Base-by-base conservation (phyloP, 2,888 invertebrate species). In the Hyalella azteca region DNA sequence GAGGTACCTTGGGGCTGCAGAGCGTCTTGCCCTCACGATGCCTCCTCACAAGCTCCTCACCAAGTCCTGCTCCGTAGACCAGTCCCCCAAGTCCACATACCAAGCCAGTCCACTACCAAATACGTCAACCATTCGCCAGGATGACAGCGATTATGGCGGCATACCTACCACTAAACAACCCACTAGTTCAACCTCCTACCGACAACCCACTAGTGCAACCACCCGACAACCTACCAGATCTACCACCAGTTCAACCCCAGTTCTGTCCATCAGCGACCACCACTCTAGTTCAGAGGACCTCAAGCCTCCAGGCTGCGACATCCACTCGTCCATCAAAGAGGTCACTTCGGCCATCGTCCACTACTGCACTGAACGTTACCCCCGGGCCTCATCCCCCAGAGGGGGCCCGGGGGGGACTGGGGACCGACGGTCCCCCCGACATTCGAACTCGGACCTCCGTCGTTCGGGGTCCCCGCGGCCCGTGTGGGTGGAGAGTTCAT, bases 401-500 rank as follows among this genome's bases (percentile, higher is more conserved):
- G 54, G 26, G 13, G 32, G 40, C 41, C 66, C 45, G 19, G 40
- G 15, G n/a, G n/a, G n/a, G n/a, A 29, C 29, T 29, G 32, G 22
- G 50, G n/a, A 9, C 1, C 48, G 22, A 26, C 59, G n/a, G 11
- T 66, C 60, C 73, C 92, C 87, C 91, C 92, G 87, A 92, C 92
- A 79, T n/a, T 84, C 83, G 36, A 78, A 78, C 3, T 48, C 79
- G n/a, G 49, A 60, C 22, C 49, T 73, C 4, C 77, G 80, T 4
- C 50, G 78, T 22, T 75, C 82, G n/a, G 76, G 82, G 36, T 81
- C 85, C 15, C 86, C 84, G 7, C 82, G 85, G 86, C 88, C 95
- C 86, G 94, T 93, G 88, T 96, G 96, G 96, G 91, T 96, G 88
- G 96, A 96, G 88, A 95, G 95, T 89, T 95, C 95, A 85, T 96